Base-by-base conservation (phyloP, 2,888 invertebrate species). In the Agrotis segetum region DNA sequence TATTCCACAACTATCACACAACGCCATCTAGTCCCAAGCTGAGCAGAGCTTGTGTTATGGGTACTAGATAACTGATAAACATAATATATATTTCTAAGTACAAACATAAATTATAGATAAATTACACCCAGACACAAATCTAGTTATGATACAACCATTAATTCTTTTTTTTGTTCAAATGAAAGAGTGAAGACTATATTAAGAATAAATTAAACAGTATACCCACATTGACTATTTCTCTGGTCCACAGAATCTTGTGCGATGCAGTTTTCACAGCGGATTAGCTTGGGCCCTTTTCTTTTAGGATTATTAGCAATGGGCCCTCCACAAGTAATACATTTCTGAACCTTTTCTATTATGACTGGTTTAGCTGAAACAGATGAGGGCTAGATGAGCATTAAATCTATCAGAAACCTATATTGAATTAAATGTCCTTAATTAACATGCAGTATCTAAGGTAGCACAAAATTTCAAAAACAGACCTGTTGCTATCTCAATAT, bases 271-370 rank as follows among this genome's bases (percentile, higher is more conserved):
- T 97, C 97, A 85, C 97, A 97, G 74, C 97, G 94, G 81, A 97
- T 96, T 52, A 97, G 92, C 84, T 97, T 97, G 1, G 97, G 97
- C 3, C 97, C 97, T 91, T 97, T 97, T 81, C 97, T 95, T 88
- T 97, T 97, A 29, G 97, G 96, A 83, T 97, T 96, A 62, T 89
- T 96, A 44, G 96, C 82, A 70, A 97, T 96, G 60, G 95, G 92
- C 75, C 94, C 96, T 68, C 97, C 97, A 84, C 97, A 97, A 61
- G 96, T 96, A 40, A 97, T 96, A 87, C 97, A 97, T 90, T 97
- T 97, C 80, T 96, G 96, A 62, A 96, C 91, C 87, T 94, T 96
- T 81, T 97, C 96, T 82, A 96, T 88, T 83, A 97, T 93, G 59
- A 96, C 91, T 71, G 96, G 92, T 91, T 96, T 96, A 60, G 96